These are phyloP conservation scores for Xyliphius kryptos DNA, from an alignment of 2,113 vertebrate species.

Conservation along the genomic window DNA sequence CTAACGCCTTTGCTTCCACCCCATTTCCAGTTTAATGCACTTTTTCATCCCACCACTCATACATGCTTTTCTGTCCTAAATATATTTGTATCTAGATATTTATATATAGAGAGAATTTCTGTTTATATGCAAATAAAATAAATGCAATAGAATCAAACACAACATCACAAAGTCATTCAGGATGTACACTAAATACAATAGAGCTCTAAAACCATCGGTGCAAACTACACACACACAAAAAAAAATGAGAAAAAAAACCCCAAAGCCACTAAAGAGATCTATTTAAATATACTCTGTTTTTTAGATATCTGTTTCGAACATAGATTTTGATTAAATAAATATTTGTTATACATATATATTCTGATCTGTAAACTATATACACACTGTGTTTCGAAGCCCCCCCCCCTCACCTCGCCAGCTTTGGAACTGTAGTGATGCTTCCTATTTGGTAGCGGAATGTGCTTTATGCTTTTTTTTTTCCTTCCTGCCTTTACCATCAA, in stretches of 20 bases:
- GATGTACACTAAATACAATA: constrained; percentile 55
- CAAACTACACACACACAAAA: constrained; percentile 54
- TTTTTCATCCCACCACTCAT: constrained; percentile 29
- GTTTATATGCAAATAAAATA: constrained; percentile 10
- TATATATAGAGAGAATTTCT: not conserved
- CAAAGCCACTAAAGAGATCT: constrained; percentile 55
- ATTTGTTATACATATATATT: constrained; percentile 58
- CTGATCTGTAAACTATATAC: constrained; percentile 66
- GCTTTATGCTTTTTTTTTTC: constrained; percentile 38
- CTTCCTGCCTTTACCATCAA: constrained; percentile 33
- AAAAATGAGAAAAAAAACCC: constrained; percentile 46
- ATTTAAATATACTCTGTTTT: constrained; percentile 62
- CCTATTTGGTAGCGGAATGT: constrained; percentile 60
- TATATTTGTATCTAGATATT: constrained; percentile 29
- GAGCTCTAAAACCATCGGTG: constrained; percentile 57
- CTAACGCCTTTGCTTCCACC: not conserved
- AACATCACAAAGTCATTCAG: constrained; percentile 45
- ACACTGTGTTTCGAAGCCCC: constrained; percentile 34
- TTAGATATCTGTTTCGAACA: constrained; percentile 46
- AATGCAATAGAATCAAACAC: constrained; percentile 42
- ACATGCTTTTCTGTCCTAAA: not conserved
- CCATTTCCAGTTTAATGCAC: constrained; percentile 32
- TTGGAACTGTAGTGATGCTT: not conserved
- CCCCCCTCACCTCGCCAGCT: not conserved
- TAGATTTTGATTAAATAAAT: constrained; percentile 67